Evolutionary conservation across 2,888 invertebrate genomes (phyloP), one percentile per base, ranked within the genome.

Genomic region (Troides helena): DNA sequence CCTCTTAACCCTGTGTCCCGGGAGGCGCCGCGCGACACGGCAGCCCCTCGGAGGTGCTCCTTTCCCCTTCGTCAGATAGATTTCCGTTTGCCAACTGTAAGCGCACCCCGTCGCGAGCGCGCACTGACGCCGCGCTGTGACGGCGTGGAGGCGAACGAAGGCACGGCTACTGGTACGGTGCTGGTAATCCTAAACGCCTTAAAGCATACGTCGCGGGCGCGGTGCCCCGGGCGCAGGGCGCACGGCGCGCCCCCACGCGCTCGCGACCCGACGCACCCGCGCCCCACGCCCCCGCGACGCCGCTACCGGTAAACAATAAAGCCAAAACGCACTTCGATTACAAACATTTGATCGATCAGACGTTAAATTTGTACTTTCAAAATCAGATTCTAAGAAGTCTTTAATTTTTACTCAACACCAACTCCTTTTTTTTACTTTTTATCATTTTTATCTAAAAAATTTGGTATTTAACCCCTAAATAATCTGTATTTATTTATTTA

Each of bases 311-410:
- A 63, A 81, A 82, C 81, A 80, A 86, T 80, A 84, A 91, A 92
- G 92, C 92, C 89, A 90, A 90, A 91, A 78, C 87, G 88, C 86
- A 89, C 87, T 87, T 90, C 90, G 84, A 90, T 85, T 89, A 90
- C 81, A 81, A 81, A 88, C 79, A 87, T 86, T 39, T 86, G 87
- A 86, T 89, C 87, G 82, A 83, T 85, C 83, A 88, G 86, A 90
- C 89, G 86, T 89, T 83, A 85, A 84, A 85, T 87, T 92, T 92
- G 92, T 92, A 92, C 92, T 92, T 89, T 92, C 89, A 86, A 89
- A 89, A 89, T 90, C 90, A 90, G 91, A 91, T 91, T 90, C 89
- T 90, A 89, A 88, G 90, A 90, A 90, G 90, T 92, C 90, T 91
- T 91, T 90, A 84, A 81, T 85, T 87, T 85, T 89, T 87, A 85